These are phyloP conservation scores for Tychaedon coryphoeus DNA, from an alignment of 2,113 vertebrate species.

Conservation along the genomic window DNA sequence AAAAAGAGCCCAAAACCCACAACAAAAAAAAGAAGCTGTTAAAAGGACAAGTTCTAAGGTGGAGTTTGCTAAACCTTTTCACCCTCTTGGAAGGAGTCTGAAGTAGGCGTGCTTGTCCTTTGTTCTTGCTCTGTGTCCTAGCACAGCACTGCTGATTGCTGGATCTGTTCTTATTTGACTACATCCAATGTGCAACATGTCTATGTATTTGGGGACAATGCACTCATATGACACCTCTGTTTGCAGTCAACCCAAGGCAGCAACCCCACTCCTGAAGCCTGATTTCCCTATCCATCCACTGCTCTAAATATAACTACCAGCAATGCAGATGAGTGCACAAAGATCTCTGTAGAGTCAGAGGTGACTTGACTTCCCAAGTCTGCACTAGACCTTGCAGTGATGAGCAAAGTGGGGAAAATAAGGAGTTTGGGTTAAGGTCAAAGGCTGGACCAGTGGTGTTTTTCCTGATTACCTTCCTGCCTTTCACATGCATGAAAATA, in stretches of 20 bases:
- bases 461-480: neutral
- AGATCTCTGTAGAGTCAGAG: neutral
- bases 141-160: neutral
- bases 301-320: neutral
- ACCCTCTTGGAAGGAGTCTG: neutral
- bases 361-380: neutral
- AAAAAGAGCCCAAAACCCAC: neutral
- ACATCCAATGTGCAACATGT: neutral
- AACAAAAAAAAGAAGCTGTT: neutral
- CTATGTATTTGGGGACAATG: rapidly evolving
- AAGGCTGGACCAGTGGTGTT: neutral
- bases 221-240: neutral
- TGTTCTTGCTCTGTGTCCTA: neutral
- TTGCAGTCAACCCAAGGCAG: neutral
- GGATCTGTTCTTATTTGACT: neutral
- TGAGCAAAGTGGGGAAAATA: neutral
- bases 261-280: neutral
- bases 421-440: neutral
- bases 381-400: neutral
- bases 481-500: neutral
- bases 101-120: neutral
- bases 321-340: neutral
- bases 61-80: neutral
- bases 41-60: neutral
- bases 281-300: neutral